Percentiles rank a stretch among this genome's conserved stretches.
Evolutionary conservation across 2,113 vertebrate genomes (phyloP).

Genomic region (Ameiurus melas): DNA sequence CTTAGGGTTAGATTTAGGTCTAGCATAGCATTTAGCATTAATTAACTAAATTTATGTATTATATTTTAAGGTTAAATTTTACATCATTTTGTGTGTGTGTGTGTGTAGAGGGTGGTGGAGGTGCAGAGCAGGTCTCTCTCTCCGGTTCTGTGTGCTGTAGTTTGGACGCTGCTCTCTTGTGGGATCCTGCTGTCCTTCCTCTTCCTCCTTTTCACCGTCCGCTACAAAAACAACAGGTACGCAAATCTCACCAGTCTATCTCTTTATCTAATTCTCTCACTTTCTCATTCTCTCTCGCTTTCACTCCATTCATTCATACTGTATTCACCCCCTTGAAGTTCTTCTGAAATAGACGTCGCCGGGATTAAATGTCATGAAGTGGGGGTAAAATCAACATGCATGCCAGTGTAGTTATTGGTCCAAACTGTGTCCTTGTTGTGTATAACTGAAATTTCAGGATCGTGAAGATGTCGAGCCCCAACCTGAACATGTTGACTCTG

Average conservation of each 20-base stretch:
- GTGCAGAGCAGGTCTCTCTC: slow-evolving; percentile 60
- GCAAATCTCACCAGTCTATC: neutral
- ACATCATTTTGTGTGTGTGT: slow-evolving; percentile 43
- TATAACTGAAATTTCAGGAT: slow-evolving; percentile 72
- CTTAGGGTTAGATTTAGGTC: neutral
- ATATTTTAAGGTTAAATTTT: no score
- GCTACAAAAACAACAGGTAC: slow-evolving; percentile 94
- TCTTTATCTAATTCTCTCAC: neutral
- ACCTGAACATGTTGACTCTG: slow-evolving; percentile 90
- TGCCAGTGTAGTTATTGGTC: neutral
- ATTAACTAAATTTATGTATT: neutral
- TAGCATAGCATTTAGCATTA: neutral
- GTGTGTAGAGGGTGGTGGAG: slow-evolving; percentile 60
- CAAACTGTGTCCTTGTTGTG: neutral
- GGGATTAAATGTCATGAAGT: neutral
- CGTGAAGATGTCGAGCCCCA: slow-evolving; percentile 99
- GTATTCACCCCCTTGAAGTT: neutral
- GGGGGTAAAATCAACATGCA: neutral
- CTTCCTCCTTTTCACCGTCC: slow-evolving; percentile 89
- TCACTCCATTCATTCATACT: neutral
- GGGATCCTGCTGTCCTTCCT: slow-evolving; percentile 83
- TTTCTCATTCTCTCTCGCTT: neutral
- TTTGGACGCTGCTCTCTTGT: slow-evolving; percentile 86
- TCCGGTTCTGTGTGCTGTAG: slow-evolving; percentile 76
- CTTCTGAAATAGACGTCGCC: neutral